Evolutionary conservation across 1,140 invertebrate genomes (phyloP), one percentile per base, ranked within the genome.

Genomic region (Tenebrio molitor): DNA sequence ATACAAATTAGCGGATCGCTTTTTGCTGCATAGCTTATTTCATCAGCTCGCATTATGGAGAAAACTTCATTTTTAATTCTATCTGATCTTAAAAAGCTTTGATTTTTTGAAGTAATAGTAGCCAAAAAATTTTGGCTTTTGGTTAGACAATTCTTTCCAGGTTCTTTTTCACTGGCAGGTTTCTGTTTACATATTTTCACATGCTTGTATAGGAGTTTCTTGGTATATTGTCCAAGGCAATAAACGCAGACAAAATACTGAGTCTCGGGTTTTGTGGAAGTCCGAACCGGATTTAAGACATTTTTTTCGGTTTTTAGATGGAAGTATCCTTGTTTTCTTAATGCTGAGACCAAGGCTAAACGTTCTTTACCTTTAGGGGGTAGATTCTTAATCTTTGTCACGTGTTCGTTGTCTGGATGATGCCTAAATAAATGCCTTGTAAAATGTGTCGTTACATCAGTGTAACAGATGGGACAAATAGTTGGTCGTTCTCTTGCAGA

Each of bases 321-420:
- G 66, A 75, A 75, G 16, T 73, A 73, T 16, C 71, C 66, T 70
- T 73, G 74, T 36, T 75, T 75, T 42, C 65, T n/a, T 16, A 75
- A 41, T 10, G 74, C 62, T 33, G 29, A 4, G 16, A 12, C 36
- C 68, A 64, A 75, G 12, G 14, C 16, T 46, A 46, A 46, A 46
- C 16, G 42, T 46, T 46, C 42, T 19, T 46, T 46, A 46, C 42
- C 17, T 33, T 33, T 4, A 33, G 29, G 66, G 5, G 2, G 42
- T 7, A 16, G 42, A 16, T 46, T 46, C 7, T 2, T 39, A 46
- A 14, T 16, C 42, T 46, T 46, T 46, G 2, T 15, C 10, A 46
- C 42, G 2, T 46, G 2, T 46, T 46, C 10, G 12, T 19, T 15
- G 16, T 46, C 17, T 16, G 15, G 3, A 46, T 46, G 42, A 7